Evolutionary conservation across 1,140 invertebrate genomes (phyloP).

Genomic region (Drosophila lini): DNA sequence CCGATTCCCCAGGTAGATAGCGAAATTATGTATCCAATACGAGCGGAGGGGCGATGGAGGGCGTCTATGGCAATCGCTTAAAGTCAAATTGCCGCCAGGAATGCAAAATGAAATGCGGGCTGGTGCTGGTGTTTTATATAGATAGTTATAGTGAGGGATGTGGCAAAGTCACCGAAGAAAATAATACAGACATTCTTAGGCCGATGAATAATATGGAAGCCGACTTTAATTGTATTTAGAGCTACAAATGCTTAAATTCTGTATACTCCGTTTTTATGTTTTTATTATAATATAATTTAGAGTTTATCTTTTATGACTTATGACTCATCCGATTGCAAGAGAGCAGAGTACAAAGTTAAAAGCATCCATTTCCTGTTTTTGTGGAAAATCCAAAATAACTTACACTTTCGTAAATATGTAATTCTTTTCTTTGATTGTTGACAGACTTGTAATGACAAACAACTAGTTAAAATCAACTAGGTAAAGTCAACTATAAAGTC

Average conservation of each 20-base stretch:
- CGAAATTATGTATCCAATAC: slow-evolving; percentile 54
- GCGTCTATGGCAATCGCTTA: slow-evolving; percentile 11
- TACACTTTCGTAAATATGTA: neutral
- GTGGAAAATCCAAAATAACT: neutral
- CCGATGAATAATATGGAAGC: neutral
- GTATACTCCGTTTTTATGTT: neutral
- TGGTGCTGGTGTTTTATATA: slow-evolving; percentile 5
- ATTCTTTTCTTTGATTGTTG: neutral
- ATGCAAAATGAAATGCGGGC: slow-evolving; percentile 50
- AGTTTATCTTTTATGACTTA: neutral
- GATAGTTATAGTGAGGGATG: slow-evolving; percentile 8
- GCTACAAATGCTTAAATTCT: neutral
- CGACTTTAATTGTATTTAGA: too few species aligned
- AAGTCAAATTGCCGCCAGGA: slow-evolving; percentile 48
- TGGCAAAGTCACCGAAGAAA: slow-evolving; percentile 6
- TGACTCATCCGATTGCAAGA: neutral
- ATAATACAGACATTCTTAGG: slow-evolving; percentile 10
- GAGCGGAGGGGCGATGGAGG: slow-evolving; percentile 1
- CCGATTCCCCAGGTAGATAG: slow-evolving; percentile 59
- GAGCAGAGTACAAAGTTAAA: neutral
- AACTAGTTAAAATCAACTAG: neutral
- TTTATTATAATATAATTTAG: neutral
- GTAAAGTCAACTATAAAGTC: neutral
- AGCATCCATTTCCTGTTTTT: neutral
- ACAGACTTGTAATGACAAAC: too few species aligned